Conservation (phyloP, 2,797 vertebrate species). For the Oreortyx pictus region DNA sequence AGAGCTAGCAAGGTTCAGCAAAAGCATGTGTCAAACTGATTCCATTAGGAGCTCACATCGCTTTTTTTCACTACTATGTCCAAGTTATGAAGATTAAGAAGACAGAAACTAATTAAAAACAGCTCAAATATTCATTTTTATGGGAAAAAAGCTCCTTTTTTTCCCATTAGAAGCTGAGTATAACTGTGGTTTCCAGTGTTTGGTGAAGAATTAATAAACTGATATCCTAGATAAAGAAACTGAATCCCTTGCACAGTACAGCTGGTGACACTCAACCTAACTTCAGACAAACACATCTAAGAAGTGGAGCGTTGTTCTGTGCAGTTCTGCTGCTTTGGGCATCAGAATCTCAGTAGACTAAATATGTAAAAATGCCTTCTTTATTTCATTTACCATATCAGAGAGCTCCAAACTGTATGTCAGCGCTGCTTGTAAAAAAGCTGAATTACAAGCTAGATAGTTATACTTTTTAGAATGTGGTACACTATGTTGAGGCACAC, state of each 20-base stretch:
- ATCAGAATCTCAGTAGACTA: background rate
- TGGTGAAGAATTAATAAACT: background rate
- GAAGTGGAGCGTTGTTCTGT: background rate
- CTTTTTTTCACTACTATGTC: background rate
- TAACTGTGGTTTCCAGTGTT: background rate
- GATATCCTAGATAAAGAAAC: background rate
- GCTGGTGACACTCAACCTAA: background rate
- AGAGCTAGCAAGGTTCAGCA: background rate
- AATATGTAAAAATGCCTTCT: background rate
- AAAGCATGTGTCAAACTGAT: background rate
- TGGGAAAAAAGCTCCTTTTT: background rate
- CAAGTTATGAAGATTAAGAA: background rate
- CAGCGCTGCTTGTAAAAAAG: background rate
- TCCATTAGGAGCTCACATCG: background rate
- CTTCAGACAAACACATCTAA: background rate
- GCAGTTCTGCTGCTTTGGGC: accelerated
- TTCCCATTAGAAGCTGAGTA: background rate
- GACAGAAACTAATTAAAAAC: background rate
- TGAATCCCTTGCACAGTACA: background rate
- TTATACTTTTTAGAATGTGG: background rate
- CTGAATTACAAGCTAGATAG: background rate
- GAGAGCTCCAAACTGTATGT: background rate
- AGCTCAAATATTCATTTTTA: background rate
- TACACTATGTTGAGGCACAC: background rate
- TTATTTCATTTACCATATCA: background rate